These are phyloP conservation scores for Drosophila willistoni DNA, from an alignment of 1,140 invertebrate species.

Conservation along the genomic window DNA sequence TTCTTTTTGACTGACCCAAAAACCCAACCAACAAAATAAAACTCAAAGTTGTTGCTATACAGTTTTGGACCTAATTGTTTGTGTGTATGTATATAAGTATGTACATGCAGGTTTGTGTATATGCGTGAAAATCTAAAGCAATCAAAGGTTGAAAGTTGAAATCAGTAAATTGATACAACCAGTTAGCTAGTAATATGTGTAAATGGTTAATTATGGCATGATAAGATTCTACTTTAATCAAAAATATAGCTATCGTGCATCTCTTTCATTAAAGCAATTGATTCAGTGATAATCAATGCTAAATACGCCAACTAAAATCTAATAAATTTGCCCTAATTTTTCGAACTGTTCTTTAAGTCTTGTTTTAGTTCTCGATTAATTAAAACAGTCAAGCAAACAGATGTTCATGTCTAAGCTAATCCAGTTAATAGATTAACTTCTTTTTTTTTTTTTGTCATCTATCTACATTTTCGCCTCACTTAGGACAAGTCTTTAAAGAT, in stretches of 20 bases:
- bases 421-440: neutral
- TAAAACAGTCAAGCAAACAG: neutral
- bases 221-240: too few species aligned
- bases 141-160: slow-evolving; percentile 29
- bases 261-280: neutral
- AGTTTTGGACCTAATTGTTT: slow-evolving; percentile 13
- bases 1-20: slow-evolving; percentile 30
- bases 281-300: neutral
- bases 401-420: neutral
- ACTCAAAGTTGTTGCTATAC: slow-evolving; percentile 17
- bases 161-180: neutral
- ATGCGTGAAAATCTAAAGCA: slow-evolving; percentile 2
- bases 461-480: neutral
- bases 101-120: slow-evolving; percentile 3
- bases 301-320: neutral
- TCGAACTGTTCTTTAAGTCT: neutral
- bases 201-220: neutral
- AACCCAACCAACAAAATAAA: slow-evolving; percentile 24
- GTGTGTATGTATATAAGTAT: slow-evolving; percentile 22
- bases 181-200: neutral
- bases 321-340: neutral
- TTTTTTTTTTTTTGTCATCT: slow-evolving; percentile 2
- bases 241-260: too few species aligned
- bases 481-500: neutral
- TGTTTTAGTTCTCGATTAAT: slow-evolving; percentile 1